phyloP scores from a whole-genome alignment of 2,888 invertebrate species.

The Zhengitettix transpicula region DNA sequence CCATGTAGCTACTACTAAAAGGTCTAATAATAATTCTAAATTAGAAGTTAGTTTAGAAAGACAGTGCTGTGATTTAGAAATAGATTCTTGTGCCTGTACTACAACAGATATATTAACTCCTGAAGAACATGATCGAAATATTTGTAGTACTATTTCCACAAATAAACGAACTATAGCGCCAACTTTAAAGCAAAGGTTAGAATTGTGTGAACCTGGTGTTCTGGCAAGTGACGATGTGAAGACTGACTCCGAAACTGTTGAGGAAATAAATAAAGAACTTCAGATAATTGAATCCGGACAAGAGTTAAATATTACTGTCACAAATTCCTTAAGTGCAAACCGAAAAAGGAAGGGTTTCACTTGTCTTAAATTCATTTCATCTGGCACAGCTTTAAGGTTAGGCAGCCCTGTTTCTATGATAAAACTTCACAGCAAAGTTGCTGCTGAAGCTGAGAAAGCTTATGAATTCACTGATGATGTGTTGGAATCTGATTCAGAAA shows the following conservation, averaged over 20 bases:
- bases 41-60: too few relatives aligned
- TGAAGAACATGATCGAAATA: neutral
- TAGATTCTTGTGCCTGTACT: too few relatives aligned
- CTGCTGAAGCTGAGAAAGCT: conserved; percentile 48
- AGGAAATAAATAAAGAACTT: neutral
- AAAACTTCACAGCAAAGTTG: conserved; percentile 4
- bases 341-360: neutral
- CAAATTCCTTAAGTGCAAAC: neutral
- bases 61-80: too few relatives aligned
- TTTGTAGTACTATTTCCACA: neutral
- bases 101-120: neutral
- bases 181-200: too few relatives aligned
- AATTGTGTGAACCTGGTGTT: neutral
- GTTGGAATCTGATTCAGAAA: conserved; percentile 57
- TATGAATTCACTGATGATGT: conserved; percentile 76
- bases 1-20: too few relatives aligned
- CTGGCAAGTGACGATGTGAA: neutral
- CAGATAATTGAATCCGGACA: too few relatives aligned
- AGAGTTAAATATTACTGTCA: too few relatives aligned
- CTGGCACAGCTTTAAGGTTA: conserved; percentile 2
- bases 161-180: neutral
- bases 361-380: conserved; percentile 1
- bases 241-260: neutral
- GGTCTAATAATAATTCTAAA: too few relatives aligned
- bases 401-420: conserved; percentile 2